Conservation (phyloP, 2,113 vertebrate species). For the Helogale parvula region DNA sequence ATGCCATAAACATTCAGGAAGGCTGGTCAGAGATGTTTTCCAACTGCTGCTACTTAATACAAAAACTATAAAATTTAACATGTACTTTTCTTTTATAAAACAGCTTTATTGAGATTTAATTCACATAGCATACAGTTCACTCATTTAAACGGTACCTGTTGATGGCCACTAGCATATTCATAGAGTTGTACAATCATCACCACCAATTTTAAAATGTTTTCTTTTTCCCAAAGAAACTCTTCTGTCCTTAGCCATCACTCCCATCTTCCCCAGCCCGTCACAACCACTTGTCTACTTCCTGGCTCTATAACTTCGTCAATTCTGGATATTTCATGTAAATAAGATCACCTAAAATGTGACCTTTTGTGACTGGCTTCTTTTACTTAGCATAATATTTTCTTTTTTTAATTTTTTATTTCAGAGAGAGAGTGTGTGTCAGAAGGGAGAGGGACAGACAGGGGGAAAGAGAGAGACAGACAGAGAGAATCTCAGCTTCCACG, state of each 20-base stretch:
- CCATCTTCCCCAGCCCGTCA: neutral
- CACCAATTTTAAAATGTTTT: constrained; percentile 14
- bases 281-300: neutral
- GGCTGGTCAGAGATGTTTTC: neutral
- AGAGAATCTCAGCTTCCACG: too few species aligned
- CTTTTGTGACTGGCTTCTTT: constrained; percentile 5
- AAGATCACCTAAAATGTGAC: neutral
- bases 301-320: neutral
- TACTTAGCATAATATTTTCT: constrained; percentile 10
- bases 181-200: neutral
- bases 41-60: neutral
- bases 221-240: neutral
- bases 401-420: too few species aligned
- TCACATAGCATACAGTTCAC: neutral
- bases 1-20: neutral
- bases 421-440: too few species aligned
- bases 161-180: neutral
- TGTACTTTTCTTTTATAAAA: neutral
- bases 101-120: neutral
- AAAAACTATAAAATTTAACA: constrained; percentile 30
- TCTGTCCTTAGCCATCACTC: neutral
- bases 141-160: neutral
- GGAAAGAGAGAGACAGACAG: too few species aligned
- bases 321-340: constrained; percentile 18
- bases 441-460: too few species aligned